A percentile compares a stretch with the other conserved stretches of the same genome.
phyloP scores from a whole-genome alignment of 2,113 vertebrate genomes.

The Origma solitaria region DNA sequence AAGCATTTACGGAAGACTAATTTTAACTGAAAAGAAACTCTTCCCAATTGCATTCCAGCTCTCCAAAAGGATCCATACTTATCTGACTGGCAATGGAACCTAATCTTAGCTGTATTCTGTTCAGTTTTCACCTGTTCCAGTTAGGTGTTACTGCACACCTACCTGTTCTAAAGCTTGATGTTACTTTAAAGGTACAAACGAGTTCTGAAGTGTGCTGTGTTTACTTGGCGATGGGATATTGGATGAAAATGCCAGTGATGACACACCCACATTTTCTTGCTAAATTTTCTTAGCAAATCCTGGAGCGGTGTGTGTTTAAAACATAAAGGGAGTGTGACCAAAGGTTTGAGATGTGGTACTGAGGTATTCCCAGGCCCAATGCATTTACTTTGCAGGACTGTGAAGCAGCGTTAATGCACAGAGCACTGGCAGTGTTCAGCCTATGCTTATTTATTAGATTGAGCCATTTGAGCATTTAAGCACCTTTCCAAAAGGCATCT shows the following conservation, averaged over 20 bases:
- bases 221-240: not conserved
- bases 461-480: conserved; percentile 32
- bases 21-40: conserved; percentile 77
- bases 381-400: conserved; percentile 4
- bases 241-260: not conserved
- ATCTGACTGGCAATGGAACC: not conserved
- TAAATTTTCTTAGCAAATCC: conserved; percentile 67
- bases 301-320: not conserved
- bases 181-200: not conserved
- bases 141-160: not conserved
- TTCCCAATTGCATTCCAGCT: not conserved
- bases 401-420: conserved; percentile 21
- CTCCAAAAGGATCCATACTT: not conserved
- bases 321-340: not conserved
- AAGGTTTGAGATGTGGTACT: not conserved
- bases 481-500: conserved; percentile 33
- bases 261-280: conserved; percentile 14
- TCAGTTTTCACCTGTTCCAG: not conserved
- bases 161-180: not conserved
- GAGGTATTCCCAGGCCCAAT: not conserved
- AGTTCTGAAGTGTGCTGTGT: not conserved
- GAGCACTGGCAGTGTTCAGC: not conserved
- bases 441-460: conserved; percentile 15
- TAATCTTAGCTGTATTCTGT: not conserved
- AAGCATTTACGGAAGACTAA: conserved; percentile 91